Evolutionary conservation across 2,113 vertebrate genomes (phyloP), one percentile per base, ranked within the genome.

Genomic region (Phocoena sinus): DNA sequence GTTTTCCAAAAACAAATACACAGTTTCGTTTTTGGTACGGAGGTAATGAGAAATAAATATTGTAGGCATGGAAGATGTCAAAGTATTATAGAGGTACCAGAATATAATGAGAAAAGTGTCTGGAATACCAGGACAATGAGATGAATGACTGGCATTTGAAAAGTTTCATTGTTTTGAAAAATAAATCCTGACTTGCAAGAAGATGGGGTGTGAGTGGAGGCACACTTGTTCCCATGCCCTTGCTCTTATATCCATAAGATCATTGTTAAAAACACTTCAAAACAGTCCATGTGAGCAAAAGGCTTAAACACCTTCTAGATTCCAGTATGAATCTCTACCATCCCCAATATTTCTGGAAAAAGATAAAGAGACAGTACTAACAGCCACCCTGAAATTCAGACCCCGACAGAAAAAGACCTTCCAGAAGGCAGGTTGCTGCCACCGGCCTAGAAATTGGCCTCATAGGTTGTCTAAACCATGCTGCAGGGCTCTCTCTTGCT

Each of bases 21-120:
- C 8, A n/a, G 8, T 80, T 85, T 92, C 9, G 2, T 95, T n/a
- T 93, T 98, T 67, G 67, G 36, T 98, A 92, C 89, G 70, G 18
- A 87, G 4, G 41, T 50, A 73, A 94, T 62, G 60, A 83, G 31
- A 82, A 91, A 33, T 36, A 63, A 77, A 38, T 70, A 60, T 74
- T 50, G 9, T 15, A 44, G 20, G 4, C 44, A 58, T 17, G 23
- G 33, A 73, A 62, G 10, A 95, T 56, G 21, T 50, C 6, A 3
- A 82, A 31, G 10, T 81, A 33, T 68, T 91, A 47, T 70, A 89
- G 71, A 89, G 28, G 13, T 71, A 11, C 62, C 53, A 67, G 11
- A 91, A 63, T 65, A 68, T 85, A 85, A n/a, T 60, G n/a, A 53
- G 62, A 77, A 86, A 94, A 76, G 9, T 44, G 41, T n/a, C 28